phyloP scores from a whole-genome alignment of 2,797 vertebrate species.

The Eospalax fontanierii region DNA sequence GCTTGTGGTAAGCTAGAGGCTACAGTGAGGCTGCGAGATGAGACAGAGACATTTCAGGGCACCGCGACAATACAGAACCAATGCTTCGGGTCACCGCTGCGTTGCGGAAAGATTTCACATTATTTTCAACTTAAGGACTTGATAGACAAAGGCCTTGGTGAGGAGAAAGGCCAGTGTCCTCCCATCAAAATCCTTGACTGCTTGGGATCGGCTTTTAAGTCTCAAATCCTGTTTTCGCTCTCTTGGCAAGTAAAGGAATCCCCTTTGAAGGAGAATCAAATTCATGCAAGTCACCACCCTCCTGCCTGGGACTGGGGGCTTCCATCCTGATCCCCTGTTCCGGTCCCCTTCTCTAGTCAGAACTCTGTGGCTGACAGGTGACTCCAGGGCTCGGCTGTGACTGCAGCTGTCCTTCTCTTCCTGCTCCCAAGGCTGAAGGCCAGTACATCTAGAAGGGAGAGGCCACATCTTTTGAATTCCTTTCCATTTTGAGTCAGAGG shows the following conservation, averaged over 20 bases:
- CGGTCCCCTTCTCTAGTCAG: not conserved
- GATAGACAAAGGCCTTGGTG: not conserved
- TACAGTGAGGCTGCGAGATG: not conserved
- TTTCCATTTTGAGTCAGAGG: slow-evolving; percentile 63
- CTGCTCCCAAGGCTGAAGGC: not conserved
- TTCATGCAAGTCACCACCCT: no score
- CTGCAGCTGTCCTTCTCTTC: not conserved
- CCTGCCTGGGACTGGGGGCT: not conserved
- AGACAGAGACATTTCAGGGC: not conserved
- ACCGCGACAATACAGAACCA: not conserved
- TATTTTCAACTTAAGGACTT: not conserved
- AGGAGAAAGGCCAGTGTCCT: not conserved
- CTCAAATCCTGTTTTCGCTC: not conserved
- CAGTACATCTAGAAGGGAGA: not conserved
- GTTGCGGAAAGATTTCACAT: not conserved
- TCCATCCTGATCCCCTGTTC: not conserved
- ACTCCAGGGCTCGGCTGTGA: not conserved
- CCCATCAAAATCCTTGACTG: not conserved
- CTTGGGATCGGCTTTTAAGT: not conserved
- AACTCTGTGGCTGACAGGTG: no score
- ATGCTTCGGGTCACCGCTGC: not conserved
- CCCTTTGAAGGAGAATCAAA: not conserved
- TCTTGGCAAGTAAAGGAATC: not conserved
- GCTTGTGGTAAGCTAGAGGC: not conserved
- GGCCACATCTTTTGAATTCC: slow-evolving; percentile 49